Evolutionary conservation across 2,113 vertebrate genomes (phyloP).

Genomic region (Panthera leo): DNA sequence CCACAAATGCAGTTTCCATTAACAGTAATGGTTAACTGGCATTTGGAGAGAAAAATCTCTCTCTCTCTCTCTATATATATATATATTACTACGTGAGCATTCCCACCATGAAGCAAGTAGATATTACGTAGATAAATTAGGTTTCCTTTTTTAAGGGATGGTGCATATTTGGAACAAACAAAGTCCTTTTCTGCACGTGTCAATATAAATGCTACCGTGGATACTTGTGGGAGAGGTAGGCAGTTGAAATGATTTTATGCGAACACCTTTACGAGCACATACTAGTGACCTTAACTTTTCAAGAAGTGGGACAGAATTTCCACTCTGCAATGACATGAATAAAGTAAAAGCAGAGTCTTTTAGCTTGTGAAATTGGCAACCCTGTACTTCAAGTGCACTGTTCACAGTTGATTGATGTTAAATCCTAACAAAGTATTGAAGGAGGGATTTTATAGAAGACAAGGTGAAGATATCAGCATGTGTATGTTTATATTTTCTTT

Average conservation of each 20-base stretch:
- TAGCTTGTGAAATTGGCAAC: slow-evolving; percentile 27
- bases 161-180: slow-evolving; percentile 53
- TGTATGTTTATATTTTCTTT: slow-evolving; percentile 26
- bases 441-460: slow-evolving; percentile 1
- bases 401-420: slow-evolving; percentile 8
- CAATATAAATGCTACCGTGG: slow-evolving; percentile 49
- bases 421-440: slow-evolving; percentile 34
- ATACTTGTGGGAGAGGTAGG: slow-evolving; percentile 50
- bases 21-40: slow-evolving; percentile 57
- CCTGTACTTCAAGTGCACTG: neutral
- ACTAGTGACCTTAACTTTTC: slow-evolving; percentile 66
- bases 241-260: slow-evolving; percentile 13
- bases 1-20: slow-evolving; percentile 51
- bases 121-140: slow-evolving; percentile 64
- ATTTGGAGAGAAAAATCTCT: slow-evolving; percentile 39
- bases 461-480: neutral
- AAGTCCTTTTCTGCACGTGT: slow-evolving; percentile 71
- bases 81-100: slow-evolving; percentile 3
- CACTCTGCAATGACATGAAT: neutral
- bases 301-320: slow-evolving; percentile 38
- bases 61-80: too few relatives aligned
- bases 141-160: slow-evolving; percentile 56
- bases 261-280: slow-evolving; percentile 40
- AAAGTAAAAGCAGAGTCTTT: neutral
- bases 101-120: slow-evolving; percentile 54